Base-by-base conservation (phyloP, 2,113 vertebrate genomes). In the Perca schrenkii region DNA sequence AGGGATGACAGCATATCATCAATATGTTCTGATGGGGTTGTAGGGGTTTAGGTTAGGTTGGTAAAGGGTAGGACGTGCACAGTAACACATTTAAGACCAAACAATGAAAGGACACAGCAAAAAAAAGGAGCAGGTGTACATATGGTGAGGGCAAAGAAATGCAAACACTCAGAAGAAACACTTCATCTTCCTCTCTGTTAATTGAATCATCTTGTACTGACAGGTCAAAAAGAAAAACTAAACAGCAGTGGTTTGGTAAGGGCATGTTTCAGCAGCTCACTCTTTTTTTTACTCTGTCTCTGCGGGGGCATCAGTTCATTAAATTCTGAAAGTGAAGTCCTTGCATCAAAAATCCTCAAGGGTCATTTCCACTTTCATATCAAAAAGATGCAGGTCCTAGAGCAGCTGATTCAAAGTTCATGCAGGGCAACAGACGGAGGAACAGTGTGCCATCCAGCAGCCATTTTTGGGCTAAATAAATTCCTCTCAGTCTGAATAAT, bases 1-100 rank as follows among this genome's bases (percentile, higher is more conserved):
- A 57, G 22, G 17, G 50, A 60, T 85, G 79, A 69, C 72, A 68
- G 69, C 56, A 86, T 80, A 66, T 78, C 83, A 77, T 85, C 49
- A 47, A 58, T 74, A 16, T 66, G 56, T 28, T 43, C 50, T 56
- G 60, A 63, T 46, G 65, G 71, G 64, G 65, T 52, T 36, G 47
- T 11, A 28, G 8, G 60, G 49, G 50, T 62, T 79, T 31, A 52
- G 21, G 31, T 67, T 49, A 79, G 69, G 72, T 16, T 60, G 22
- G 40, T 34, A 64, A 61, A 22, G 13, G 68, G 52, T 31, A 22
- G 19, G 12, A 12, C 19, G 49, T 57, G 53, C 36, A 58, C 17
- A 65, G 25, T 57, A 75, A 54, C 34, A 14, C 56, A 28, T 56
- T 68, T 74, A 62, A 74, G 28, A 36, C 46, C 22, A 47, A 74